Conservation (phyloP, 2,888 invertebrate genomes). For the Erpobdella octoculata region DNA sequence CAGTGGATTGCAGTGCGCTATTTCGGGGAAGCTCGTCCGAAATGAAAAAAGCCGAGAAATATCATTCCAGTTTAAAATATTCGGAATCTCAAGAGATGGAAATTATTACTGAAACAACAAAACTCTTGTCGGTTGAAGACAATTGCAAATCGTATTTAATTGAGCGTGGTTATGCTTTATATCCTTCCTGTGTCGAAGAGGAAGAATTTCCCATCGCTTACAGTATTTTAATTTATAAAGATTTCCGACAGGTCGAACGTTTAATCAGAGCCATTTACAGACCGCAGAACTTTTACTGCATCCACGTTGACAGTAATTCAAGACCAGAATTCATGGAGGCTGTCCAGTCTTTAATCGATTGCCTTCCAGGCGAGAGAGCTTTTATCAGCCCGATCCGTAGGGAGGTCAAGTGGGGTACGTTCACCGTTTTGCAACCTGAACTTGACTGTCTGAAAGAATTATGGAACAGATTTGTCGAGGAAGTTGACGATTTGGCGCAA, state of each 20-base stretch:
- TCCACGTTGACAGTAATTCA: slow-evolving; percentile 34
- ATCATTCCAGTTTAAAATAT: not conserved
- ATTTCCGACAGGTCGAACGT: slow-evolving; percentile 32
- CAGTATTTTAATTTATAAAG: slow-evolving; percentile 34
- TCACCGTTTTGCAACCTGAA: slow-evolving; percentile 31
- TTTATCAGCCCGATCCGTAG: slow-evolving; percentile 21
- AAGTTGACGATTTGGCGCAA: too few species aligned
- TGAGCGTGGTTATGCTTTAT: slow-evolving; percentile 11
- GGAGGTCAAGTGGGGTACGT: slow-evolving; percentile 31
- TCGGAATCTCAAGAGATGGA: too few species aligned
- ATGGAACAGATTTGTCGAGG: slow-evolving; percentile 23
- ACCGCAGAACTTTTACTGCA: slow-evolving; percentile 37
- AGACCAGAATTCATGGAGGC: slow-evolving; percentile 2
- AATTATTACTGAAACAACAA: too few species aligned
- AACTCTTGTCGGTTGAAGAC: too few species aligned
- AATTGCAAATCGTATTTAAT: slow-evolving; percentile 5
- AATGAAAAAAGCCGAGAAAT: not conserved
- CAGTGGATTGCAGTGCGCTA: slow-evolving; percentile 1
- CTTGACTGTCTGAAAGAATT: slow-evolving; percentile 31
- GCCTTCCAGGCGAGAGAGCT: slow-evolving; percentile 30
- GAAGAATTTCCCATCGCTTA: slow-evolving; percentile 34
- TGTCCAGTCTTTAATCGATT: slow-evolving; percentile 24
- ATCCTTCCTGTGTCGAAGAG: slow-evolving; percentile 30
- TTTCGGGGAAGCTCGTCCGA: slow-evolving; percentile 10
- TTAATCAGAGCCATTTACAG: slow-evolving; percentile 35